Base-by-base conservation (phyloP, 1,140 invertebrate species). In the Linepithema humile region DNA sequence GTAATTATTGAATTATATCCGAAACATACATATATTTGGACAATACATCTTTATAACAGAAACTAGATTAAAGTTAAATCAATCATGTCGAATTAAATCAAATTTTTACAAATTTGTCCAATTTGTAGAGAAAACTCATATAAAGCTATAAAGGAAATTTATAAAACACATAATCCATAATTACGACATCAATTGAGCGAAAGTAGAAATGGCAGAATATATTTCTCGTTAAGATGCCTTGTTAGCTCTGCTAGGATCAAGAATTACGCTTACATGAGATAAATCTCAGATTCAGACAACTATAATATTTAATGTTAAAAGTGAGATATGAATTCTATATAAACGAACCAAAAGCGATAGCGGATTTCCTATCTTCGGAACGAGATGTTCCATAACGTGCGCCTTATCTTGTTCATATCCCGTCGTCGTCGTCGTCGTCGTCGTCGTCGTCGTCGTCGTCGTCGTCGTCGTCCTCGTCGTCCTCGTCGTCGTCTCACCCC, bases 321-420 rank as follows among this genome's bases (percentile, higher is more conserved):
- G 10, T 12, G 57, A 17, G 73, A 65, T 65, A 65, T 50, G 59
- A 64, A 48, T 75, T 48, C n/a, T 35, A 38, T 7, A 62, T 12
- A 17, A 38, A 23, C 53, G 6, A 23, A 9, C 17, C 17, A 35
- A 17, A 26, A 38, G 29, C 74, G 57, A 65, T 38, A 65, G 62
- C 62, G 23, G 26, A 80, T 29, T 70, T 69, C 12, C 64, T 67
- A 20, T 12, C 9, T 20, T 55, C 35, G 38, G 70, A 26, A 69
- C 20, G 62, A 53, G 62, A 55, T 40, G 26, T 55, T 43, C 26
- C 75, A 29, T 29, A 55, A 69, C 29, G 15, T 38, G 32, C 75
- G 20, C 64, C 35, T 70, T 70, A 78, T 69, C 65, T 69, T 17
- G 23, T 40, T 40, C 40, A 67, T 67, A 67, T 45, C 32, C 62